Evolutionary conservation across 2,797 vertebrate species (phyloP), one percentile per base, ranked within the genome.

Genomic region (Psittacula derbiana): DNA sequence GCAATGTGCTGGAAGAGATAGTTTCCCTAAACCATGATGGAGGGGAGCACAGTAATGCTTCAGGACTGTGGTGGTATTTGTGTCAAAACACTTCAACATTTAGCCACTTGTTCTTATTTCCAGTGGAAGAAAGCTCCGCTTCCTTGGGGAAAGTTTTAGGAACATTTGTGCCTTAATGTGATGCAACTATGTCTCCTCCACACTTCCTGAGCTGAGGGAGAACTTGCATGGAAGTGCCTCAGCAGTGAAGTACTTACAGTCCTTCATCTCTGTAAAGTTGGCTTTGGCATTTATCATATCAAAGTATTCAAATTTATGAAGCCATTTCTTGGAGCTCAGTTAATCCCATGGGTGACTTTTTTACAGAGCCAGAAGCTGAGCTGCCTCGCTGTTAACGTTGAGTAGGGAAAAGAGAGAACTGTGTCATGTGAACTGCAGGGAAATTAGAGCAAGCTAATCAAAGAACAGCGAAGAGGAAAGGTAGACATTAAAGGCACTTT

Each of bases 241-340:
- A 47, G 53, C 24, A 49, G 40, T 72, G 75, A 80, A 78, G 40
- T 74, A 75, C 12, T 18, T 93, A 23, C 0, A 93, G 50, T 69
- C 46, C 91, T 94, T 90, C 62, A 80, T 91, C 46, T 92, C 66
- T 69, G 20, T 73, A 81, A 84, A 86, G 70, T 15, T 94, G 36
- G 53, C 53, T 93, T 83, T 95, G 80, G 50, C 49, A 33, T 72
- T 96, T 96, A 79, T 58, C 82, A 84, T 92, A 92, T 92, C 91
- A 93, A 95, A 95, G 89, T 60, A 88, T 90, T 91, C 76, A 86
- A 60, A 92, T 91, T 92, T 84, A 44, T 90, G 58, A 86, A 88
- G 18, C 70, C 73, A 33, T 75, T 94, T 97, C 66, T 81, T 50
- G 66, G 69, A 91, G 66, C 62, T 86, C 69, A 52, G 57, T 69